These are phyloP conservation scores for roundworm (Caenorhabditis elegans) DNA, from an alignment of 1,140 invertebrate species.

Conservation along the genomic window DNA sequence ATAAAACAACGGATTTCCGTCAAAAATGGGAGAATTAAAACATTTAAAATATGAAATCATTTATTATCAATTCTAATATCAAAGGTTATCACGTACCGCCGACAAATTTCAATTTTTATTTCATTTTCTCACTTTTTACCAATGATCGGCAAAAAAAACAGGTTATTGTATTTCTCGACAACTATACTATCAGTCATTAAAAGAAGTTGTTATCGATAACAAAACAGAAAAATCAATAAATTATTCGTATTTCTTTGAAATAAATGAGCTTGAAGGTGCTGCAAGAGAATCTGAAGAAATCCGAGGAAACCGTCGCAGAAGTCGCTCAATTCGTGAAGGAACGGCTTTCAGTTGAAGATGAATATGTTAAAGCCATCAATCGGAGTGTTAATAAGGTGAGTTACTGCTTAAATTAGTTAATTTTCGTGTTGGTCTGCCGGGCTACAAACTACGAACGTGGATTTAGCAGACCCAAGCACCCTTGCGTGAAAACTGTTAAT, in stretches of 20 bases:
- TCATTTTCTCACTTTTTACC: background rate
- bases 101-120: background rate
- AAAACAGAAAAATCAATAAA: background rate
- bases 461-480: no score
- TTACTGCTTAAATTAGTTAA: no score
- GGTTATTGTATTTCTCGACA: background rate
- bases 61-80: no score
- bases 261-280: constrained; percentile 49
- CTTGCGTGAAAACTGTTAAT: no score
- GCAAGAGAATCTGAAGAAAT: constrained; percentile 64
- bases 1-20: no score
- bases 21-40: no score
- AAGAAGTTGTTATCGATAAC: background rate
- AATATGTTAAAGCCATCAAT: constrained; percentile 54
- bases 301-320: constrained; percentile 58
- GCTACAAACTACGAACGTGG: no score
- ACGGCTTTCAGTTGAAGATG: constrained; percentile 57
- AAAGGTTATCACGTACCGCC: background rate
- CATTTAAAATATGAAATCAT: no score
- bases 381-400: constrained; percentile 56
- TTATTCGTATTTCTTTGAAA: background rate
- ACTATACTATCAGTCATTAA: no score
- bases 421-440: no score
- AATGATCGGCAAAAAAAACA: background rate
- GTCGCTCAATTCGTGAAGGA: constrained; percentile 60